Conservation (phyloP, 2,113 vertebrate genomes). For the Pterocles orientalis region DNA sequence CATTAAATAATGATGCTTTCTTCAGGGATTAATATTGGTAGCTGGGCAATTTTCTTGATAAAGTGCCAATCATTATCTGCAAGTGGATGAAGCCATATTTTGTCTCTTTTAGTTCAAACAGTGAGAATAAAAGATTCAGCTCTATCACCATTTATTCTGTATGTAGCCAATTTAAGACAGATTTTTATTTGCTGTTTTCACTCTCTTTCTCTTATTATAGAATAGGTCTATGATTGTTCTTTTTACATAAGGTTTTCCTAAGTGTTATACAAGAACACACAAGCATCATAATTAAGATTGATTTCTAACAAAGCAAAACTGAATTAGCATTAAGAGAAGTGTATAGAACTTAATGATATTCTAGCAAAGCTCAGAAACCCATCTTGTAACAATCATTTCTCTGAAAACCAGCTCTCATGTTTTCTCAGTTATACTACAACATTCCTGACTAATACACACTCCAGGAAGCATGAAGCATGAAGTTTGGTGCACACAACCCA, state of each 20-base stretch:
- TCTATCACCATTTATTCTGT: neutral
- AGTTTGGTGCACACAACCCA: too few species aligned
- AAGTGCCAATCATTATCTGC: neutral
- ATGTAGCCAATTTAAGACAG: neutral
- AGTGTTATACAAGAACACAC: neutral
- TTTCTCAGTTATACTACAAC: neutral
- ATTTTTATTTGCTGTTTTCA: neutral
- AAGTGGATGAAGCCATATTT: neutral
- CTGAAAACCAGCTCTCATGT: neutral
- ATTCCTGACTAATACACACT: neutral
- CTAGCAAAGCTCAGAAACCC: neutral
- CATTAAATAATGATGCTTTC: neutral
- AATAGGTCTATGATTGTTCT: neutral
- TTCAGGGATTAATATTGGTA: neutral
- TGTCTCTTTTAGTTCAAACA: neutral
- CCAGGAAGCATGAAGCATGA: neutral
- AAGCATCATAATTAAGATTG: neutral
- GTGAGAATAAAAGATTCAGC: neutral
- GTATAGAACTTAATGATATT: neutral
- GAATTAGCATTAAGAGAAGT: constrained; percentile 8
- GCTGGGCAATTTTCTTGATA: neutral
- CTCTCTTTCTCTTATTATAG: neutral
- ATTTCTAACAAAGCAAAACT: constrained; percentile 23
- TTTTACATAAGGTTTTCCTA: neutral
- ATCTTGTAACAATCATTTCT: neutral